These are phyloP conservation scores for Itoplectis maculator DNA, from an alignment of 2,888 invertebrate species.

Conservation along the genomic window DNA sequence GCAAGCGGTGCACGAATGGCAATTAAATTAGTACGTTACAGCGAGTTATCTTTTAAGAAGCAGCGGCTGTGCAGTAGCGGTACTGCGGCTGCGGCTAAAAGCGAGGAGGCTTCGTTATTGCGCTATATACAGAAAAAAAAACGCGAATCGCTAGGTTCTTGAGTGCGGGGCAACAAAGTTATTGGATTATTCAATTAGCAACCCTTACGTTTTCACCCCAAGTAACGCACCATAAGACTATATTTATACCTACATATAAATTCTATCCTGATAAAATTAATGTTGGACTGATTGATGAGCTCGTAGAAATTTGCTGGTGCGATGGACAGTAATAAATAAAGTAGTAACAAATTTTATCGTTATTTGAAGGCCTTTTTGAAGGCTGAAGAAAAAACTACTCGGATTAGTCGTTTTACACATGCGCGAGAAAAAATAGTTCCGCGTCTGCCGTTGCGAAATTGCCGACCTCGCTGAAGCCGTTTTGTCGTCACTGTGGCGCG, in stretches of 20 bases:
- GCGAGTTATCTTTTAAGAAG: slow-evolving; percentile 41
- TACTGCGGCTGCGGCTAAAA: background rate
- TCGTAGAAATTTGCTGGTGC: background rate
- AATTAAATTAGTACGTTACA: slow-evolving; percentile 45
- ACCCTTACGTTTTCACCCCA: background rate
- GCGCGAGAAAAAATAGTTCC: background rate
- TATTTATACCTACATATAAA: background rate
- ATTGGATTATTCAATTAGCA: slow-evolving; percentile 6
- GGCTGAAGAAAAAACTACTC: background rate
- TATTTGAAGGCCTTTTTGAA: background rate
- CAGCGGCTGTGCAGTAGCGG: background rate
- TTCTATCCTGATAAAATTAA: background rate
- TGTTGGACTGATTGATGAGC: background rate
- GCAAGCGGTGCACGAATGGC: slow-evolving; percentile 29
- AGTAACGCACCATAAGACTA: background rate
- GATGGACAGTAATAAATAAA: background rate
- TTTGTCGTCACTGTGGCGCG: slow-evolving; percentile 11
- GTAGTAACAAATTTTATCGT: background rate
- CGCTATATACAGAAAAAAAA: slow-evolving; percentile 7
- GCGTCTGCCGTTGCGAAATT: slow-evolving; percentile 2
- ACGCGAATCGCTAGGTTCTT: background rate
- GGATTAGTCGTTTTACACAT: background rate
- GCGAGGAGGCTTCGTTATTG: background rate
- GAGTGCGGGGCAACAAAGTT: slow-evolving; percentile 19
- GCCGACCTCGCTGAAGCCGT: background rate